These are phyloP conservation scores for Lasiurus cinereus DNA, from an alignment of 2,113 vertebrate species.

Conservation along the genomic window DNA sequence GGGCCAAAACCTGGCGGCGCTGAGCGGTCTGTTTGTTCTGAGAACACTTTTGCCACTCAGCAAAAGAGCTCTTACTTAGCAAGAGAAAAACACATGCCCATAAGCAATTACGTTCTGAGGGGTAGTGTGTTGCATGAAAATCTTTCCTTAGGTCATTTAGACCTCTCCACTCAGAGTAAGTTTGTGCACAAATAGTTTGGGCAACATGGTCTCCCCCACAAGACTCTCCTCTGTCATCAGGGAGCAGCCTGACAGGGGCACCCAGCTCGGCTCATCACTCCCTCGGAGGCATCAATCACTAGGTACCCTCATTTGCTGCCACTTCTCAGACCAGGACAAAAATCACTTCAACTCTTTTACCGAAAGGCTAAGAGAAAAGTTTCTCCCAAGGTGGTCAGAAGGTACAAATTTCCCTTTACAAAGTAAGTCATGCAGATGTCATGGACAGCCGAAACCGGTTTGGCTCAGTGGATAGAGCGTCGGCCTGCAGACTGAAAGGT, in stretches of 20 bases:
- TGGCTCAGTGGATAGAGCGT: no score
- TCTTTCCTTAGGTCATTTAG: not conserved
- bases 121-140: constrained; percentile 12
- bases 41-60: not conserved
- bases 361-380: not conserved
- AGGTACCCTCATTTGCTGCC: not conserved
- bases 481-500: no score
- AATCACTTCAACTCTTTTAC: not conserved
- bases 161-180: not conserved
- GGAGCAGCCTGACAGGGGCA: not conserved
- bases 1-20: not conserved
- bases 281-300: accelerated
- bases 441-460: no score
- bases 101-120: not conserved
- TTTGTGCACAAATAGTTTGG: accelerated
- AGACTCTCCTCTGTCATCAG: not conserved
- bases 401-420: not conserved
- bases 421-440: not conserved
- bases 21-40: not conserved
- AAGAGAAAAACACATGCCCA: not conserved
- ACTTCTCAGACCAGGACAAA: not conserved
- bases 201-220: not conserved
- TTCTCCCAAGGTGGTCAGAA: not conserved
- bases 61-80: not conserved
- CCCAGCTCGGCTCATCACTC: not conserved